Evolutionary conservation across 2,113 vertebrate species (phyloP), one percentile per base, ranked within the genome.

Genomic region (Sialia sialis): DNA sequence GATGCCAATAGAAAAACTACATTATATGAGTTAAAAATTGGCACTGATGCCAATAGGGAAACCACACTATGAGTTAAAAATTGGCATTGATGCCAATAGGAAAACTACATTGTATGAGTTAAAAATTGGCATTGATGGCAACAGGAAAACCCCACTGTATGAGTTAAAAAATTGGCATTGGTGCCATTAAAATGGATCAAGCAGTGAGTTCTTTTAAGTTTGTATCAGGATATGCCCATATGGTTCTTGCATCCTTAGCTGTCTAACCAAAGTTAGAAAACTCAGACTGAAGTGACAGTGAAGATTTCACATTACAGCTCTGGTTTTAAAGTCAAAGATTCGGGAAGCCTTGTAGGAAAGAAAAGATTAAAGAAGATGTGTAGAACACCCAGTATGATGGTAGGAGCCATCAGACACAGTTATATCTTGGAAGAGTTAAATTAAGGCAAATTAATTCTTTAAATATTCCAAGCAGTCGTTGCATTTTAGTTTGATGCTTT

Each of bases 401-500:
- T 69, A 7, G n/a, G 29, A 34, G 67, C 22, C 16, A 60, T 21
- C 22, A 85, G 54, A 34, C 26, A 26, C 6, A 63, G n/a, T 52
- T 56, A 5, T 36, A 23, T 27, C n/a, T 56, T 49, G 58, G n/a
- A 81, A 38, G 19, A 86, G 13, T 5, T 77, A 6, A 51, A 43
- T 78, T 63, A 41, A 78, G 48, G 21, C 25, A 36, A 64, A 67
- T 55, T 46, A 67, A 58, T 82, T 60, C 10, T 52, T 75, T 55
- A n/a, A 41, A 10, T 69, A 26, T 89, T 54, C 44, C 29, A 44
- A 38, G 38, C 9, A 34, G 4, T 43, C 27, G 15, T 2, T 41
- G 15, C 52, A 58, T 18, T 82, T 36, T 62, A 81, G 30, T 77
- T 90, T 68, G n/a, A 29, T 43, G 25, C n/a, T 84, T 95, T 73